Conservation (phyloP, 2,888 invertebrate genomes). For the Leptura quadrifasciata region DNA sequence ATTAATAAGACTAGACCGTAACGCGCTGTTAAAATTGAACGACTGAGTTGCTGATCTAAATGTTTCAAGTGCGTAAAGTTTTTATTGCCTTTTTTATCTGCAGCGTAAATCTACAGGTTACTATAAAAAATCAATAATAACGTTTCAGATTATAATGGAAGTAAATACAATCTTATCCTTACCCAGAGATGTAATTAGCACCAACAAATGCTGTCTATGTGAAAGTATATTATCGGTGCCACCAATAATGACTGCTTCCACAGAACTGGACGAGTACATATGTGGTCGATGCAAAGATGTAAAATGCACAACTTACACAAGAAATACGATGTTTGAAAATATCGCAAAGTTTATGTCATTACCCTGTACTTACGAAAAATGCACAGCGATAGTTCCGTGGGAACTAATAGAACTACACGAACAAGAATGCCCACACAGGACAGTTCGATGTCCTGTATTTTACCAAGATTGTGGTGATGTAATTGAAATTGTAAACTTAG, state of each 20-base stretch:
- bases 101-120: no score
- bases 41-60: no score
- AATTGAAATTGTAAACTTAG: constrained; percentile 41
- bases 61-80: no score
- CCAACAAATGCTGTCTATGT: constrained; percentile 48
- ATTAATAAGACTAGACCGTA: no score
- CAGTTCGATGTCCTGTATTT: constrained; percentile 47
- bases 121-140: background rate
- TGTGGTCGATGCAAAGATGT: constrained; percentile 47
- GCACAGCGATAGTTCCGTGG: constrained; percentile 42
- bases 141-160: background rate
- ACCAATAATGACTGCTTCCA: constrained; percentile 45
- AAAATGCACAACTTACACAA: constrained; percentile 24
- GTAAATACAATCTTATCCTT: background rate
- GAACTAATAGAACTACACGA: constrained; percentile 44
- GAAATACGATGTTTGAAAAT: constrained; percentile 44
- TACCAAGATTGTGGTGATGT: constrained; percentile 47
- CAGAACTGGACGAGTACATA: constrained; percentile 42
- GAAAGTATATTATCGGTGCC: constrained; percentile 49
- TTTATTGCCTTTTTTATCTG: no score
- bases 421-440: constrained; percentile 36
- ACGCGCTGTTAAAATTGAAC: no score
- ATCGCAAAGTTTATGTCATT: constrained; percentile 44
- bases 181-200: constrained; percentile 4
- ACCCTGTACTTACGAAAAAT: constrained; percentile 47